Conservation (phyloP, 1,140 invertebrate species). For the Metopolophium dirhodum region DNA sequence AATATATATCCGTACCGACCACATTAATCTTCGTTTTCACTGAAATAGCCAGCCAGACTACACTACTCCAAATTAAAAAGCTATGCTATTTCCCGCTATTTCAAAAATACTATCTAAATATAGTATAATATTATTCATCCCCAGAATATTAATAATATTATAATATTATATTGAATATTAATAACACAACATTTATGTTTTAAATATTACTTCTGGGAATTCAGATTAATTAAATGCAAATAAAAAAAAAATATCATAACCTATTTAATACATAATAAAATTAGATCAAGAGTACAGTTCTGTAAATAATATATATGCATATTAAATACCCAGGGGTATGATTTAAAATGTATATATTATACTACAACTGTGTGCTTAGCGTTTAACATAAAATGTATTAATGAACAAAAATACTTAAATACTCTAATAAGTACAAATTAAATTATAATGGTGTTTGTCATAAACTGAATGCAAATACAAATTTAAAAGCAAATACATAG, state of each 20-base stretch:
- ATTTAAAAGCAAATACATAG: background rate
- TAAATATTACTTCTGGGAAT: background rate
- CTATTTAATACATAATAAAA: background rate
- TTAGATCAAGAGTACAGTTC: background rate
- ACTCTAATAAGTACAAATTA: background rate
- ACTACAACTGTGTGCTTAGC: background rate
- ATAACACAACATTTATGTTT: background rate
- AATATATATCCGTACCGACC: no score
- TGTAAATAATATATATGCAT: background rate
- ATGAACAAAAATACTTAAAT: slow-evolving; percentile 13
- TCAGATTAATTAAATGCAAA: background rate
- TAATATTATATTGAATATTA: background rate
- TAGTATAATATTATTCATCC: no score
- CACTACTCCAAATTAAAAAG: no score
- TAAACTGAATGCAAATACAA: background rate
- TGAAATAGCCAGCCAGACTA: no score
- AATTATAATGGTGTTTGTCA: background rate
- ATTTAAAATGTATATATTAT: slow-evolving; percentile 19
- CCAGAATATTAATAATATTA: background rate
- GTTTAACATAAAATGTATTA: background rate
- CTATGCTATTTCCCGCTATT: no score
- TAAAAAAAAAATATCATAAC: background rate
- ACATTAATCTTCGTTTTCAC: no score
- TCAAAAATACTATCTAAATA: no score
- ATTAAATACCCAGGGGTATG: background rate